Base-by-base conservation (phyloP, 2,888 invertebrate genomes). In the Drosophila bunnanda region DNA sequence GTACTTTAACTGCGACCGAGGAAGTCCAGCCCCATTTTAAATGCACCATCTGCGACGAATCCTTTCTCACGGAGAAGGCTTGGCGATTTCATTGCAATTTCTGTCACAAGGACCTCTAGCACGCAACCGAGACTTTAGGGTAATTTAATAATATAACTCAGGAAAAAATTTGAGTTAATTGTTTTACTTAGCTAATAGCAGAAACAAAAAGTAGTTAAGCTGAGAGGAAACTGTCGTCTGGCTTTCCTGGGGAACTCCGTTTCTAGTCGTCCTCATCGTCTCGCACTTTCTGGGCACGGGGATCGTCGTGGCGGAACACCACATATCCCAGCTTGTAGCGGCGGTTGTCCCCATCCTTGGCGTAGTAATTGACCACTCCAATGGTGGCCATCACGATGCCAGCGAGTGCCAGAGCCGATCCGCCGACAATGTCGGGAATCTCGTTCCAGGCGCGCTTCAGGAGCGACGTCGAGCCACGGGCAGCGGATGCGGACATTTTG, bases 381-480 rank as follows among this genome's bases (percentile, higher is more conserved):
- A 93, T 53, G 22, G 89, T 87, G 20, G 93, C 93, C 70, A 95
- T 77, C 9, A 91, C 94, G 5, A 95, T 54, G 32, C 96, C 96
- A 39, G 94, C 85, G 0, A 95, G 0, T 0, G 93, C 96, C 76
- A 95, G 77, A 15, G 93, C 94, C 4, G 94, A 92, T 28, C 94
- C 93, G 32, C 93, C 95, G 44, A 96, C 91, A 53, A 96, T 92
- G 91, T 96, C 96, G 5, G 96, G 96, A 69, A 96, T 94, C 92
- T 96, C 95, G 87, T 94, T 92, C 95, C 96, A 95, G 25, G 90
- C 92, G 48, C 89, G 89, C 55, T 91, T 91, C 12, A 92, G 75
- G 4, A 92, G 78, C 2, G 84, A 90, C 7, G 82, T 76, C 5
- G 91, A 60, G 50, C 90, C 90, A 75, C 89, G 89, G 72, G 88